Evolutionary conservation across 2,888 invertebrate species (phyloP), one percentile per base, ranked within the genome.

Genomic region (Euplagia quadripunctaria): DNA sequence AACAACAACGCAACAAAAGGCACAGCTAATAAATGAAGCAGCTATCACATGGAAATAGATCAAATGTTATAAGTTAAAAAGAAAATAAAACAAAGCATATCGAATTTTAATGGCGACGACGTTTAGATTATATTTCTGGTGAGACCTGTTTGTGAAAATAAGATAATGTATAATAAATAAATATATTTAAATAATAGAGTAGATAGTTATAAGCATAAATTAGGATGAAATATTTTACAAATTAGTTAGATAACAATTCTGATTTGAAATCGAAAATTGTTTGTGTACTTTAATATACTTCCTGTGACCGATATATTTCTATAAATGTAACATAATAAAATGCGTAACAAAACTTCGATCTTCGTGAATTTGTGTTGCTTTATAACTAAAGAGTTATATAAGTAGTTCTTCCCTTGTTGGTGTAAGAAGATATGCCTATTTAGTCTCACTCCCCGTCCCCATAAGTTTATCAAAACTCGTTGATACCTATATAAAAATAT

Each of bases 221-320:
- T 86, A 88, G 83, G 88, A 86, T 84, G 88, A 90, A 88, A 90
- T 90, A 91, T 90, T 93, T 92, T 92, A 91, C 89, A 90, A 87
- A 85, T 87, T 92, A 94, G 92, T 91, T 93, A 93, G 92, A 91
- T 90, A 89, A 88, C 86, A 92, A 91, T 88, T 91, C 87, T 91
- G 84, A 89, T 92, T 93, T 92, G 78, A 86, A 87, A 86, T 89
- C 84, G 77, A 81, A 75, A 68, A 65, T 87, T 89, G 86, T 89
- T 89, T 86, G 83, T 89, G 87, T 82, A 83, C 76, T 80, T 82
- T 77, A 87, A 86, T 83, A 88, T 89, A 90, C 90, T 91, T 91
- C 91, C 89, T 88, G 87, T 88, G 86, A 85, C 78, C 75, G 86
- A 84, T 84, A 73, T 78, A 79, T 82, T 82, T 84, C 64, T 80